These are phyloP conservation scores for Phengaris alcon DNA, from an alignment of 2,888 invertebrate genomes.

Conservation along the genomic window DNA sequence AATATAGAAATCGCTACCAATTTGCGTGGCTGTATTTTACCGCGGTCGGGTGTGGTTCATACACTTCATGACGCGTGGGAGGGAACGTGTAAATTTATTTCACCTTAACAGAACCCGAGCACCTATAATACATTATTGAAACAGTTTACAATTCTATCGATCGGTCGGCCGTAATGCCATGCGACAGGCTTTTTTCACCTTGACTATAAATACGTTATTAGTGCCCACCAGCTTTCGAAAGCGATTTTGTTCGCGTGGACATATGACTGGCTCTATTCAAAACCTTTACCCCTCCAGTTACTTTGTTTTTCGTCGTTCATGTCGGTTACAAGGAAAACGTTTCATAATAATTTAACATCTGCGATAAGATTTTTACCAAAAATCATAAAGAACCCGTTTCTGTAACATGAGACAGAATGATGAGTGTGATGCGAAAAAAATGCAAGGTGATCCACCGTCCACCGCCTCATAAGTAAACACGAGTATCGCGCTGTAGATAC, in stretches of 20 bases:
- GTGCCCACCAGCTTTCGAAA: conserved; percentile 46
- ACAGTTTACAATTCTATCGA: conserved; percentile 71
- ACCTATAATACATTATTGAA: conserved; percentile 53
- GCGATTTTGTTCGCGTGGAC: conserved; percentile 21
- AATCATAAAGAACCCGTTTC: neutral
- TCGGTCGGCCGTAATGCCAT: conserved; percentile 58
- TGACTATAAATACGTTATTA: conserved; percentile 51
- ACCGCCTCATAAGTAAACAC: neutral
- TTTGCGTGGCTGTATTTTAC: neutral
- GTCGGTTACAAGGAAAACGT: neutral
- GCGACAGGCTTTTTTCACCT: conserved; percentile 64
- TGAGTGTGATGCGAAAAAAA: conserved; percentile 18
- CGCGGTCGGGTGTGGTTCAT: conserved; percentile 1
- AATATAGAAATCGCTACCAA: conserved; percentile 7
- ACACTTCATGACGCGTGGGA: conserved; percentile 36
- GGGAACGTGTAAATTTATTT: conserved; percentile 37
- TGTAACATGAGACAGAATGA: neutral
- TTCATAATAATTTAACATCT: neutral
- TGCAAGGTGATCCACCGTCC: conserved; percentile 1
- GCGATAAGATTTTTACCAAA: neutral
- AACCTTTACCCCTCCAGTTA: neutral
- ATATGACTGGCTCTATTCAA: neutral
- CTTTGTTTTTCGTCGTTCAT: neutral
- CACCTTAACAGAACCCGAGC: conserved; percentile 42
- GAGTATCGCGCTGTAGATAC: neutral